Evolutionary conservation across 2,113 vertebrate species (phyloP).

Genomic region (Corapipo altera): DNA sequence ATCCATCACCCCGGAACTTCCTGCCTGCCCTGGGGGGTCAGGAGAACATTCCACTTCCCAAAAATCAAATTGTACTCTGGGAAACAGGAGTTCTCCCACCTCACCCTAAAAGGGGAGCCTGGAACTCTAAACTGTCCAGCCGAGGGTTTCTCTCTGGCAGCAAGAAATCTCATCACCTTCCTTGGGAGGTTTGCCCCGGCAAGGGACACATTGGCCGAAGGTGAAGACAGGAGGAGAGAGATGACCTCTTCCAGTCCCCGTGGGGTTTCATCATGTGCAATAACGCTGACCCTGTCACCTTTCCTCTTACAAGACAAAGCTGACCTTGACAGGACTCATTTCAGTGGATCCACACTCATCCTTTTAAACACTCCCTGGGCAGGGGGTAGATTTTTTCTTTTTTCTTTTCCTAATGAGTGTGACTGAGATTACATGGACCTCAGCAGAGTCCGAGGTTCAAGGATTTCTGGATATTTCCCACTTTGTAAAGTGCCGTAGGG

Average conservation of each 20-base stretch:
- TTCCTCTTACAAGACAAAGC: constrained; percentile 22
- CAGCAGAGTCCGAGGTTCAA: constrained; percentile 35
- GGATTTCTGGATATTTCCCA: constrained; percentile 37
- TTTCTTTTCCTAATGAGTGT: not conserved
- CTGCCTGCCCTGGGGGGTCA: not conserved
- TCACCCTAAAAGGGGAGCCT: not conserved
- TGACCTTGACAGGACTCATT: constrained; percentile 42
- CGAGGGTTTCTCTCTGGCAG: not conserved
- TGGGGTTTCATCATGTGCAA: not conserved
- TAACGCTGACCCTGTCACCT: not conserved
- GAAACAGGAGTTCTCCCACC: not conserved
- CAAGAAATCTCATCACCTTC: not conserved
- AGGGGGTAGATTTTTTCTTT: not conserved
- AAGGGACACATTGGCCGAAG: not conserved
- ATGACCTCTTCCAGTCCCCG: not conserved
- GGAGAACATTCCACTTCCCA: not conserved
- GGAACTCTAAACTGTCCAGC: not conserved
- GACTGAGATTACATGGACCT: constrained; percentile 17
- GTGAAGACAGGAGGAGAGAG: not conserved
- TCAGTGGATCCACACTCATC: not conserved
- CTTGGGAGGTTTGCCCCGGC: not conserved
- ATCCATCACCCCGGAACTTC: not conserved
- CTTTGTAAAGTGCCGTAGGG: not conserved
- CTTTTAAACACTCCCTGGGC: constrained; percentile 14
- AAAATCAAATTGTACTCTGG: not conserved